These are phyloP conservation scores for Amyelois transitella DNA, from an alignment of 1,140 invertebrate genomes.

Conservation along the genomic window DNA sequence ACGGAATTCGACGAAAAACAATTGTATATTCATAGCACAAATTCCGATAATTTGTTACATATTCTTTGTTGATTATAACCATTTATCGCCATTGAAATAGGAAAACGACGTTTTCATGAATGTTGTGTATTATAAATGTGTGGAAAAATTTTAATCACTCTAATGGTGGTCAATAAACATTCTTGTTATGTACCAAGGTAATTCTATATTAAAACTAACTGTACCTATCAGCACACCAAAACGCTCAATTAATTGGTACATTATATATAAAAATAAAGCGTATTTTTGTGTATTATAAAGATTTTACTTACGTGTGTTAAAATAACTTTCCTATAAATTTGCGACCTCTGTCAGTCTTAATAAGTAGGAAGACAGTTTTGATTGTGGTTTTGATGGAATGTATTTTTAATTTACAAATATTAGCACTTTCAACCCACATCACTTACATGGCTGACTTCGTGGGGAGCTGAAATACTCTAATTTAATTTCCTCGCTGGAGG, in stretches of 20 bases:
- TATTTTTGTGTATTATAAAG: no score
- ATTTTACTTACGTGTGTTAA: no score
- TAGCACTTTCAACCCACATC: neutral
- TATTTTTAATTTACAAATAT: neutral
- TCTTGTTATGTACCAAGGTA: no score
- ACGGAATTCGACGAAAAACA: neutral
- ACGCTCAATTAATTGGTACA: no score
- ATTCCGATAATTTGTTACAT: neutral
- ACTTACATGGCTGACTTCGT: neutral
- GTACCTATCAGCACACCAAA: no score
- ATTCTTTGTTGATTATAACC: neutral
- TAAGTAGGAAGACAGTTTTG: neutral
- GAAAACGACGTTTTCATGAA: no score
- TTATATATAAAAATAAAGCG: no score
- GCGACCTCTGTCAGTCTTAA: neutral
- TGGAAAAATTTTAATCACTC: no score
- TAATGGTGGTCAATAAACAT: no score
- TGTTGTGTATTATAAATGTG: no score
- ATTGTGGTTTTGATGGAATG: neutral
- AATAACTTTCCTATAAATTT: neutral
- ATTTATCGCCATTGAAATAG: neutral
- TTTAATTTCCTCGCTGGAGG: neutral
- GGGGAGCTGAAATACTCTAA: neutral
- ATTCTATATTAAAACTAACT: no score
- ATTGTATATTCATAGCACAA: neutral